Evolutionary conservation across 2,888 invertebrate genomes (phyloP).

Genomic region (Peribatodes rhomboidaria): DNA sequence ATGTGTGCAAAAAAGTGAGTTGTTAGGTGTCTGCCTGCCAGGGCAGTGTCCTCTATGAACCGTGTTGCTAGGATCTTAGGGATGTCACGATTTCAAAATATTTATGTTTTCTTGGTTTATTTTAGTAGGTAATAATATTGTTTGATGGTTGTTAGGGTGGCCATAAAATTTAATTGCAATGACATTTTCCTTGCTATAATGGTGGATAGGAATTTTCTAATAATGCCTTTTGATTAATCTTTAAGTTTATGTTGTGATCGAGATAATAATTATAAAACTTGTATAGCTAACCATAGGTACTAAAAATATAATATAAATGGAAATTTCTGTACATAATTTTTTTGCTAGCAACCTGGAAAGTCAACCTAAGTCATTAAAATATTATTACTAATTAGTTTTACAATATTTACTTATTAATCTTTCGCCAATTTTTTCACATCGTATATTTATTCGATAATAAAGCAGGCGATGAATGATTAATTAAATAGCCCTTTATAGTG

Average conservation of each 20-base stretch:
- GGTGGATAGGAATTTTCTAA: background rate
- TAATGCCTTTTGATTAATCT: background rate
- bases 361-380: too few relatives aligned
- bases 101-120: conserved; percentile 57
- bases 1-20: conserved; percentile 37
- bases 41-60: conserved; percentile 80
- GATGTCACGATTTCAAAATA: conserved; percentile 75
- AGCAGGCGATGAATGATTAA: too few relatives aligned
- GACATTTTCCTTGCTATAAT: conserved; percentile 1
- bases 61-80: conserved; percentile 76
- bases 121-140: conserved; percentile 37
- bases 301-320: too few relatives aligned
- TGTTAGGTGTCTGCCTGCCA: conserved; percentile 59
- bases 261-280: too few relatives aligned
- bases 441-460: too few relatives aligned
- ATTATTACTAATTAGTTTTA: too few relatives aligned
- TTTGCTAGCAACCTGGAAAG: too few relatives aligned
- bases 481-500: too few relatives aligned
- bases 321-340: too few relatives aligned
- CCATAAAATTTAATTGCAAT: conserved; percentile 3
- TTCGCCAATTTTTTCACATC: too few relatives aligned
- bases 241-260: background rate
- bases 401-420: too few relatives aligned
- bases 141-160: conserved; percentile 36
- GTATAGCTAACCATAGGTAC: too few relatives aligned